Conservation (phyloP, 2,888 invertebrate species). For the Bruchidius siliquastri region DNA sequence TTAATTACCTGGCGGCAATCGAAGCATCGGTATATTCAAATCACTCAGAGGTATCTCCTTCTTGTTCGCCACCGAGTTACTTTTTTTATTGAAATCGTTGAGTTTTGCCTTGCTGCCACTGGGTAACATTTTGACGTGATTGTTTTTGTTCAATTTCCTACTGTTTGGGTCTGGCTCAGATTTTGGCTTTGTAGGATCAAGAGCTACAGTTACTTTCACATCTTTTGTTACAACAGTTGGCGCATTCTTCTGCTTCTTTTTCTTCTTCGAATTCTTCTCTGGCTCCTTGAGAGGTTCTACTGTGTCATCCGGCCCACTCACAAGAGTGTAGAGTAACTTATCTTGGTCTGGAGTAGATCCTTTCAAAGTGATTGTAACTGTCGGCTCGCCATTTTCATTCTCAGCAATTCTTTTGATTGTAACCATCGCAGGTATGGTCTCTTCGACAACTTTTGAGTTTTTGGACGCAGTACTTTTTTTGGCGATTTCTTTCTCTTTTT, state of each 20-base stretch:
- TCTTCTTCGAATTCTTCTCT: constrained; percentile 25
- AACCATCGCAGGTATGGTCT: constrained; percentile 55
- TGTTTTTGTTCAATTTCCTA: constrained; percentile 14
- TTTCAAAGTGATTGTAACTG: constrained; percentile 72
- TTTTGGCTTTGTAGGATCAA: constrained; percentile 24
- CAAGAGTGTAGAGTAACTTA: constrained; percentile 66
- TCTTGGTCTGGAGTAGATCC: constrained; percentile 71
- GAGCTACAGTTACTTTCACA: constrained; percentile 38
- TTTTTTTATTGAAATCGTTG: constrained; percentile 19
- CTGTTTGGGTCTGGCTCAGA: constrained; percentile 16
- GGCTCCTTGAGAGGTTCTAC: not conserved
- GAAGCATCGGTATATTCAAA: constrained; percentile 40
- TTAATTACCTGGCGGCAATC: constrained; percentile 38
- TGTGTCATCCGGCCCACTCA: constrained; percentile 53
- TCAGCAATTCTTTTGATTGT: constrained; percentile 69
- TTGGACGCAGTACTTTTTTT: constrained; percentile 12
- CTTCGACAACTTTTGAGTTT: constrained; percentile 35
- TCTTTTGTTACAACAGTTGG: constrained; percentile 31
- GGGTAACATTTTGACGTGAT: constrained; percentile 8
- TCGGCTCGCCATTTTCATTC: constrained; percentile 61
- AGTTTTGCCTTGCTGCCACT: constrained; percentile 23
- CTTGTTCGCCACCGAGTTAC: not conserved
- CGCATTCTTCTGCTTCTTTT: constrained; percentile 18
- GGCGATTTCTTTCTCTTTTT: constrained; percentile 26
- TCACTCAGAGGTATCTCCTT: constrained; percentile 15